Evolutionary conservation across 2,888 invertebrate genomes (phyloP), one percentile per base, ranked within the genome.

Genomic region (Netelia inedita): DNA sequence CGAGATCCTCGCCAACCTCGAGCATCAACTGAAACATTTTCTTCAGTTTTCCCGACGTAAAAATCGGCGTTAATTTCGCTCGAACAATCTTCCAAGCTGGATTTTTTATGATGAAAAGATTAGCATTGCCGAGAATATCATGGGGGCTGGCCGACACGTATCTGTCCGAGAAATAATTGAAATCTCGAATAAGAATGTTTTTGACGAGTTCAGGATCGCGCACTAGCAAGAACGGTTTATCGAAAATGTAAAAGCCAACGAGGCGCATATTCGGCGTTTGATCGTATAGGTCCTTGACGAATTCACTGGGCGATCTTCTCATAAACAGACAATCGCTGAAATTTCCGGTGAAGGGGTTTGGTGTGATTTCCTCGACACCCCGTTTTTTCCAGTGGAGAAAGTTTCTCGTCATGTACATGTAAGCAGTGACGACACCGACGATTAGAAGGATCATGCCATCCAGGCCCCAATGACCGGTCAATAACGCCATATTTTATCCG

Each of bases 131-230:
- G 9, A 95, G 71, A 0, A 89, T 82, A 87, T 95, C 95, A 0
- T 86, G 65, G 41, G 92, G 91, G 0, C 91, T 90, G 79, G 94
- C 92, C 1, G 87, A 19, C 0, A 72, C 85, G 82, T 84, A 90
- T 78, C 94, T 92, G 82, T 94, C 93, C 0, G 90, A 82, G 85
- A 95, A 95, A 11, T 90, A 91, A 84, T 93, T 91, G 61, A 95
- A 95, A 79, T 95, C 94, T 68, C 94, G 94, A 2, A 95, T 92
- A 21, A 95, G 78, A 1, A 95, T 86, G 0, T 92, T 90, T 86
- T 94, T 95, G 0, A 94, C 87, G 1, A 95, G 79, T n/a, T 94
- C 94, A 0, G 93, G 93, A 63, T 95, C 94, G 1, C 94, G 93
- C 11, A 94, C 85, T 2, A 95, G 21, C n/a, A 95, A 73, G 0